These are phyloP conservation scores for Cynopterus brachyotis DNA, from an alignment of 2,113 vertebrate species.

Conservation along the genomic window DNA sequence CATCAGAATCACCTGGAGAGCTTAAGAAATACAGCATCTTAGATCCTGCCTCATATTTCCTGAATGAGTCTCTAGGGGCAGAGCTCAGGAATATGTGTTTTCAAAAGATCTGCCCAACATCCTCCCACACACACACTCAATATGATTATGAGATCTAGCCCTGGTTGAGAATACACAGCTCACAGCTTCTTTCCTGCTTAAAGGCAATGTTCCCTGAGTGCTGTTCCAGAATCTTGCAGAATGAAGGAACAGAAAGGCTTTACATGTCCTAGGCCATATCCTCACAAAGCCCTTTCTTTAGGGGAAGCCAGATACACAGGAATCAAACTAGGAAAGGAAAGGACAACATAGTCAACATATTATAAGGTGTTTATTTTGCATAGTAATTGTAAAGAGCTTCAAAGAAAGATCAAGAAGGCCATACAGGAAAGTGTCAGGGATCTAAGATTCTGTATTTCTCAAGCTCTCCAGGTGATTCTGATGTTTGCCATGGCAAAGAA, in stretches of 20 bases:
- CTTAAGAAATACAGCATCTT: conserved; percentile 10
- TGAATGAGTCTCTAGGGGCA: not conserved
- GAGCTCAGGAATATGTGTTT: conserved; percentile 11
- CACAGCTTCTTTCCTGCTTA: not conserved
- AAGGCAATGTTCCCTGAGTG: not conserved
- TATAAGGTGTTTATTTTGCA: not conserved
- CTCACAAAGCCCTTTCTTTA: not conserved
- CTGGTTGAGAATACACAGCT: not conserved
- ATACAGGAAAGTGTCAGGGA: not conserved
- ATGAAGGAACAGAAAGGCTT: not conserved
- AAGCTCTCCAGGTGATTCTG: not conserved
- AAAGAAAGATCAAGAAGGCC: conserved; percentile 24
- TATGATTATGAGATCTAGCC: not conserved
- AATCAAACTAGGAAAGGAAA: conserved; percentile 9
- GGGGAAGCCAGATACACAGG: not conserved
- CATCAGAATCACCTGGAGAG: not conserved
- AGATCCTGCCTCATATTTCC: not conserved
- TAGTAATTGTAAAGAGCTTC: not conserved
- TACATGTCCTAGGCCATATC: not conserved
- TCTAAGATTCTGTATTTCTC: conserved; percentile 17
- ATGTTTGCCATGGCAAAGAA: not conserved
- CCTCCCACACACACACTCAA: not conserved
- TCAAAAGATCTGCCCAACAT: not conserved
- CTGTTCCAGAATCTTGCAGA: not conserved
- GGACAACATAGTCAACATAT: not conserved